Percentiles rank a stretch among this genome's conserved stretches.
Conservation (phyloP, 2,888 invertebrate species). For the Mystacides longicornis region DNA sequence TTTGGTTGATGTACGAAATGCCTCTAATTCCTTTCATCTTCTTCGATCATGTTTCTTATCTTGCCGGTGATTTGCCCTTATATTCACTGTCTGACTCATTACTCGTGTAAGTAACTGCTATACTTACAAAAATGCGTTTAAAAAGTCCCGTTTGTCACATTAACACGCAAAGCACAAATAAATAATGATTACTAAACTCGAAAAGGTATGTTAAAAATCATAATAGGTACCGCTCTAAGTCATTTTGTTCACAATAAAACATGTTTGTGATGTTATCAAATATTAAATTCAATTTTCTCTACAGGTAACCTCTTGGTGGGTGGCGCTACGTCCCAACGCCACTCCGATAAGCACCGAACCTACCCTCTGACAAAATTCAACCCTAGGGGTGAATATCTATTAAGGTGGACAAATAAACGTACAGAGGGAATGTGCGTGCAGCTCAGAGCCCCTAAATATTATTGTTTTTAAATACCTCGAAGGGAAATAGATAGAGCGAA, state of each 20-base stretch:
- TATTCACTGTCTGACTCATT: too few species aligned
- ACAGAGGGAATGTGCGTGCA: not conserved
- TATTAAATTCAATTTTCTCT: not conserved
- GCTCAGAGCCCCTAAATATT: not conserved
- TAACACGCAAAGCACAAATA: too few species aligned
- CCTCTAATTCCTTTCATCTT: too few species aligned
- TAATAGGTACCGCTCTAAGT: not conserved
- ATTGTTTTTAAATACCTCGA: not conserved
- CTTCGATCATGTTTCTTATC: too few species aligned
- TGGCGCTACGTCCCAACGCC: not conserved
- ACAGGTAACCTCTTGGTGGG: not conserved
- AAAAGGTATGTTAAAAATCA: too few species aligned
- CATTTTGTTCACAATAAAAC: not conserved
- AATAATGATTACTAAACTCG: too few species aligned
- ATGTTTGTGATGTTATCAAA: not conserved
- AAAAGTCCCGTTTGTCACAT: too few species aligned
- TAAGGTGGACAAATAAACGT: not conserved
- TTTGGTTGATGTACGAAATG: too few species aligned
- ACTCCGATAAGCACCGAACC: not conserved
- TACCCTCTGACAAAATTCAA: not conserved
- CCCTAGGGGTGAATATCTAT: not conserved
- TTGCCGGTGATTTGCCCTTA: too few species aligned
- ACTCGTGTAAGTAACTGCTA: too few species aligned
- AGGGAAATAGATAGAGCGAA: not conserved
- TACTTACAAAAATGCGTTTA: too few species aligned